Evolutionary conservation across 2,888 invertebrate genomes (phyloP), one percentile per base, ranked within the genome.

Genomic region (Drosophila mimica): DNA sequence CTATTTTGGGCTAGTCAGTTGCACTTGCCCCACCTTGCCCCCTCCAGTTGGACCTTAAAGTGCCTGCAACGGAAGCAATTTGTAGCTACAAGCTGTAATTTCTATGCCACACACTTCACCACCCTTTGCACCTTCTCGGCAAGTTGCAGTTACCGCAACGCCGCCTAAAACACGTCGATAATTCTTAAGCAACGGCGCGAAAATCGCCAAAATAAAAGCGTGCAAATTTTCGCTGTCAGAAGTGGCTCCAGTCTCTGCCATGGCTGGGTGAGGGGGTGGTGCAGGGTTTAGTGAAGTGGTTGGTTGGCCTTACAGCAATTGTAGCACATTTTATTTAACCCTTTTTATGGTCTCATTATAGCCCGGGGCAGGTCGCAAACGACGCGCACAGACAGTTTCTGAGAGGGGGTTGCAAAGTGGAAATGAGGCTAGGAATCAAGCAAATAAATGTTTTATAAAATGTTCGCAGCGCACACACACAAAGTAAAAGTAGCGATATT

Each of bases 21-120:
- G 28, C 28, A 28, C 49, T 54, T 34, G 36, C 36, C 33, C n/a
- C n/a, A n/a, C n/a, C 3, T 33, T 13, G 52, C 30, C n/a, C 48
- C 4, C 51, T 13, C 31, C 58, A 48, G 59, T 49, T 60, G 69
- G 69, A 61, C 79, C 81, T 68, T 79, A 60, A 81, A 83, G 86
- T 79, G 82, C 79, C 84, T 82, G 88, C 85, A 88, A 78, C 91
- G 91, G 91, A 91, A 91, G 91, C 88, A 91, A 91, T 91, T 91
- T 91, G 91, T 91, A 91, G 91, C 87, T 85, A 91, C 80, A 86
- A 86, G 87, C 90, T 82, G 90, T 83, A 91, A 90, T 90, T 91
- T 88, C 82, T 56, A 70, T 75, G 71, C 73, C 59, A 15, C 46
- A 46, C 46, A 46, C 73, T 40, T 38, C 57, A 36, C 62, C 74